These are phyloP conservation scores for Columba janthina DNA, from an alignment of 2,113 vertebrate species.

Conservation along the genomic window DNA sequence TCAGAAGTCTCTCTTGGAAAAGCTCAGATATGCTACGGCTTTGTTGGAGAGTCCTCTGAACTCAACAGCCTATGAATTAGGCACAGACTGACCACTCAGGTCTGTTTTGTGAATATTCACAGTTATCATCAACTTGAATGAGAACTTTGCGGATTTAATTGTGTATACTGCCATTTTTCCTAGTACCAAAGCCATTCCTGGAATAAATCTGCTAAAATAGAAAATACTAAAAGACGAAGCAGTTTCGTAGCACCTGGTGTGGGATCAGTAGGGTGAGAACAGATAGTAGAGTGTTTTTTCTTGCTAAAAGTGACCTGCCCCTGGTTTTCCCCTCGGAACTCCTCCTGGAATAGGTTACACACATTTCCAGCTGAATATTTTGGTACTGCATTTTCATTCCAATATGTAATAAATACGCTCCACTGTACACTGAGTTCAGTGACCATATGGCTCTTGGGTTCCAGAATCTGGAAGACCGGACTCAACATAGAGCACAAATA, in stretches of 20 bases:
- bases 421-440: background rate
- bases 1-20: background rate
- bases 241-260: background rate
- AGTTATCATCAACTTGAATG: background rate
- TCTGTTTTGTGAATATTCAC: background rate
- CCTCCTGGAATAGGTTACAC: background rate
- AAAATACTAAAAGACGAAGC: background rate
- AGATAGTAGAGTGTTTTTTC: background rate
- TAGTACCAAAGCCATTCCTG: background rate
- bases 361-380: background rate
- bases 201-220: background rate
- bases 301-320: background rate
- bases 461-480: background rate
- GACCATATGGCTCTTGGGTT: background rate
- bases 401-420: background rate
- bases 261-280: background rate
- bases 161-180: background rate
- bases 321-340: background rate
- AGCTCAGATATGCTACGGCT: background rate
- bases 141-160: background rate
- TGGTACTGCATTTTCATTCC: background rate
- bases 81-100: background rate
- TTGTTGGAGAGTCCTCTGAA: background rate
- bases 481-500: accelerated
- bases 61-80: background rate